These are phyloP conservation scores for Urocynchramus pylzowi DNA, from an alignment of 2,113 vertebrate species.

Conservation along the genomic window DNA sequence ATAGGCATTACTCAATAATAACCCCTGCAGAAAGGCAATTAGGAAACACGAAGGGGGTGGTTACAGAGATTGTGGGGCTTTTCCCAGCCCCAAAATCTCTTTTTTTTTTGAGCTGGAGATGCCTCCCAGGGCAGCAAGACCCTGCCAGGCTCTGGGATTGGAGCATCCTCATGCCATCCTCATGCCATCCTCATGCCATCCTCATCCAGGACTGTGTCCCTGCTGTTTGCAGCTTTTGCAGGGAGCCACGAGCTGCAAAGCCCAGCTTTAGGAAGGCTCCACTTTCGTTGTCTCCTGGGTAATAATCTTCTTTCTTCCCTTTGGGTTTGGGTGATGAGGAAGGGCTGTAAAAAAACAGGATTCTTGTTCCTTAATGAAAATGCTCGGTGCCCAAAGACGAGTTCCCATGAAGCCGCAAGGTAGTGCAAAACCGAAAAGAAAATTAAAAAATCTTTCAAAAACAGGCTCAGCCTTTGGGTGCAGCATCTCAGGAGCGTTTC, in stretches of 20 bases:
- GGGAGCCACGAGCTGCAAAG: neutral
- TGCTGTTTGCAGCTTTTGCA: neutral
- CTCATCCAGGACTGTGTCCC: neutral
- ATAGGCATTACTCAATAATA: slow-evolving; percentile 34
- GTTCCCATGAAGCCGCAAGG: neutral
- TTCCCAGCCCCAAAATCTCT: neutral
- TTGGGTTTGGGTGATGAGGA: slow-evolving; percentile 14
- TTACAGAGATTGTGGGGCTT: neutral
- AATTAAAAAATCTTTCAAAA: neutral
- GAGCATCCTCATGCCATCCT: neutral
- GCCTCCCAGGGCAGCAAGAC: neutral
- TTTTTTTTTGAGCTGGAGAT: neutral
- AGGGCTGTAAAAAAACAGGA: slow-evolving; percentile 12
- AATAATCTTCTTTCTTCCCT: neutral
- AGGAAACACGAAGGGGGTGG: neutral
- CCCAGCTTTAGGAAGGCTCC: neutral
- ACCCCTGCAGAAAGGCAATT: slow-evolving; percentile 36
- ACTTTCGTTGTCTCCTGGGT: neutral
- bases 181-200: neutral
- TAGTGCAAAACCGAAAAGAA: neutral
- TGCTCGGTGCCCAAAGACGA: rapidly evolving
- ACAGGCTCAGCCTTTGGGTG: neutral
- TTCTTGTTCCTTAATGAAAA: slow-evolving; percentile 51
- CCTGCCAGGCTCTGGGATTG: rapidly evolving
- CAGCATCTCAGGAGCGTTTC: neutral